These are phyloP conservation scores for Naso thynnoides DNA, from an alignment of 2,797 vertebrate species.

Conservation along the genomic window DNA sequence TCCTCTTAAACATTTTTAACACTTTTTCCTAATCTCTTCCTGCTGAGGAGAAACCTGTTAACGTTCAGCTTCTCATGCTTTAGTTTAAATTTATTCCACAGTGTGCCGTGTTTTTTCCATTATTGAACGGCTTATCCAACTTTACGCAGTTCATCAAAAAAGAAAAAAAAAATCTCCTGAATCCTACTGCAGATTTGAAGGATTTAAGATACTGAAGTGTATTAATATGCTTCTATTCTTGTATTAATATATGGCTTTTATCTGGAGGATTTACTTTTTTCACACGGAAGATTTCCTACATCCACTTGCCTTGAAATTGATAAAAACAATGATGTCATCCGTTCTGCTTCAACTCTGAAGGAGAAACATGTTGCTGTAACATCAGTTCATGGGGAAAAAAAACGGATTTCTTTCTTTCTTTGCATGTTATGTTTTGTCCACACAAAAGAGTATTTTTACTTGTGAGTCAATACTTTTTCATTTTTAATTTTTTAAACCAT, in stretches of 20 bases:
- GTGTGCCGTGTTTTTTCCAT: not conserved
- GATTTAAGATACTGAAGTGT: not conserved
- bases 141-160: not conserved
- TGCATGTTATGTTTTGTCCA: conserved; percentile 13
- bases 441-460: conserved; percentile 3
- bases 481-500: too few relatives aligned
- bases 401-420: not conserved
- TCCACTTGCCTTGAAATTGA: conserved; percentile 4
- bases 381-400: conserved; percentile 53
- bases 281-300: not conserved
- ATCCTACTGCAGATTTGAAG: not conserved
- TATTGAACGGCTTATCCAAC: not conserved
- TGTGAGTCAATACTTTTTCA: not conserved
- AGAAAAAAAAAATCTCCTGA: not conserved
- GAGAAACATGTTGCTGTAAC: conserved; percentile 20
- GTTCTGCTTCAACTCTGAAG: conserved; percentile 37
- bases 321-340: conserved; percentile 45
- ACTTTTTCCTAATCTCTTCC: not conserved
- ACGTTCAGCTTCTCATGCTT: not conserved
- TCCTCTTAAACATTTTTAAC: not conserved
- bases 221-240: not conserved
- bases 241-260: not conserved
- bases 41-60: not conserved
- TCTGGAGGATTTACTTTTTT: not conserved
- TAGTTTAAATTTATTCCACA: not conserved